Evolutionary conservation across 1,140 invertebrate genomes (phyloP), one percentile per base, ranked within the genome.

Genomic region (Lysiphlebus fabarum): DNA sequence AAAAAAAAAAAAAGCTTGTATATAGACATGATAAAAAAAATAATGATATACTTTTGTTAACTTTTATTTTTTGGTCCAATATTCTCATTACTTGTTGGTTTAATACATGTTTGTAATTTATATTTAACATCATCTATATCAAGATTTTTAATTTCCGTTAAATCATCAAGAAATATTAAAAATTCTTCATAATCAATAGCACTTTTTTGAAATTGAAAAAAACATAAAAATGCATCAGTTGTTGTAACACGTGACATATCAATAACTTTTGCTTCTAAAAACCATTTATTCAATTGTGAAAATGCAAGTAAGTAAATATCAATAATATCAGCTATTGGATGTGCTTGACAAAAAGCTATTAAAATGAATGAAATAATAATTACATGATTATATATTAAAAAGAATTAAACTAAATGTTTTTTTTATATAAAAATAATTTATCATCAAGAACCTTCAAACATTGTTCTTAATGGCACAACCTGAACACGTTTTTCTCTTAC

Each of bases 221-320:
- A 85, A 59, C 73, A 75, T 26, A 85, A 77, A 50, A 80, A 83
- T 5, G 83, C 86, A 60, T 85, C 83, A 0, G 82, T 87, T 6
- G 84, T 85, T 5, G 84, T 84, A 36, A 86, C 70, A 38, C 77
- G 81, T 61, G 84, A 80, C 53, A 79, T 82, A 62, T 87, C 85
- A 34, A 88, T 81, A 36, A 88, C 81, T 62, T 83, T 77, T 5
- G 86, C 86, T 61, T 84, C 82, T 59, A 84, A 84, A 62, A 88
- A 76, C 87, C 86, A 88, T 66, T 85, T 85, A 69, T 87, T 84
- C 55, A 81, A 81, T 65, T 86, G 85, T 0, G 82, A 81, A 17
- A 86, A 65, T 4, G 85, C 67, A 14, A 75, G 12, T 0, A 69
- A 53, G 0, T 66, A 37, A 5, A 65, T 43, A 1, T 59, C 59